These are phyloP conservation scores for Nematopogon swammerdamellus DNA, from an alignment of 2,888 invertebrate species.

Conservation along the genomic window DNA sequence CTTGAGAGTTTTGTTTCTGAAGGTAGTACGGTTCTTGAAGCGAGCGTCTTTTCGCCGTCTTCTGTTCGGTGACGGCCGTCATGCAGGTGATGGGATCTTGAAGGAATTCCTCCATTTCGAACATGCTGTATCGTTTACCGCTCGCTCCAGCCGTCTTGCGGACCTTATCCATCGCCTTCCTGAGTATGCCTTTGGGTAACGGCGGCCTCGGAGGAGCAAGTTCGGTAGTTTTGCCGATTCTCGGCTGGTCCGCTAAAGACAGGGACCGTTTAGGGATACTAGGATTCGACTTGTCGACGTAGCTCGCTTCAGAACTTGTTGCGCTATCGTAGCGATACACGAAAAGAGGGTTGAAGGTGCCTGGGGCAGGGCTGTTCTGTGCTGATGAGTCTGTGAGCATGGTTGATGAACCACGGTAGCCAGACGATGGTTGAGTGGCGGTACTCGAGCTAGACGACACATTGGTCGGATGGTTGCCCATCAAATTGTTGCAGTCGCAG, in stretches of 20 bases:
- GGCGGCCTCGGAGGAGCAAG: conserved; percentile 68
- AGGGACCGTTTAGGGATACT: conserved; percentile 67
- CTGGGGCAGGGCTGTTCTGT: conserved; percentile 63
- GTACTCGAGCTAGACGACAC: conserved; percentile 68
- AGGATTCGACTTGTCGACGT: conserved; percentile 59
- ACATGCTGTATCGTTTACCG: conserved; percentile 75
- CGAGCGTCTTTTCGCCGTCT: conserved; percentile 66
- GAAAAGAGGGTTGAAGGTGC: conserved; percentile 68
- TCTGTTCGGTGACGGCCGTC: conserved; percentile 46
- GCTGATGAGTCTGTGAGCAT: conserved; percentile 73
- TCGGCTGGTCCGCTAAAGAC: conserved; percentile 55
- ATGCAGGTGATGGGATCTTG: conserved; percentile 45
- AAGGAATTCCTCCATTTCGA: conserved; percentile 64
- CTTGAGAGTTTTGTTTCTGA: conserved; percentile 48
- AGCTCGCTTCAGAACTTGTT: conserved; percentile 70
- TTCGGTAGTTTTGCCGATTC: conserved; percentile 42
- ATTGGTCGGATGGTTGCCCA: conserved; percentile 49
- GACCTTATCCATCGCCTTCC: conserved; percentile 59
- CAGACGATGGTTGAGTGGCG: conserved; percentile 79
- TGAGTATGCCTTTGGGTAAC: conserved; percentile 68
- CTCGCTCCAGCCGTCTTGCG: conserved; percentile 44
- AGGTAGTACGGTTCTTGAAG: conserved; percentile 70
- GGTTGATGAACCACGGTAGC: conserved; percentile 83
- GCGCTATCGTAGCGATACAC: conserved; percentile 80
- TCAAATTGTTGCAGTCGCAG: conserved; percentile 56